Evolutionary conservation across 2,888 invertebrate species (phyloP).

Genomic region (Diplolepis rosae): DNA sequence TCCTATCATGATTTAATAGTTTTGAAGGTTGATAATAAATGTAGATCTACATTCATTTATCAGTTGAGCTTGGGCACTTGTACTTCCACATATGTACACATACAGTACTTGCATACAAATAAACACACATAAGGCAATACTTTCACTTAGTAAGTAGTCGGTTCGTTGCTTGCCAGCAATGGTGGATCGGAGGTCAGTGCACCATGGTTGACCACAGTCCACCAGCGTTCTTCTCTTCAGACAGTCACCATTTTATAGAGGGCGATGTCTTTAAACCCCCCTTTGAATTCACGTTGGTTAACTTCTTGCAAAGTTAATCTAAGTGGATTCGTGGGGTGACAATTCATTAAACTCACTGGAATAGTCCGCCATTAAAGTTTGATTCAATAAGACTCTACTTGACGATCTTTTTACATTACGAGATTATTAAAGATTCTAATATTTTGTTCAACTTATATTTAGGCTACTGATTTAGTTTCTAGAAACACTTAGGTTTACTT

Average conservation of each 20-base stretch:
- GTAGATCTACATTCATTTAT: not conserved
- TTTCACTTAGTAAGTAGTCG: constrained; percentile 63
- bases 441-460: not conserved
- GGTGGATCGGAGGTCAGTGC: constrained; percentile 68
- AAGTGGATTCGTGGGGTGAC: not conserved
- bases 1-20: no score
- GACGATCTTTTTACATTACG: not conserved
- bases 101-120: constrained; percentile 6
- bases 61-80: not conserved
- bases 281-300: not conserved
- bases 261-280: not conserved
- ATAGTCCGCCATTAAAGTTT: not conserved
- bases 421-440: no score
- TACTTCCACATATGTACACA: not conserved
- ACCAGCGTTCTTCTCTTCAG: constrained; percentile 8
- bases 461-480: not conserved
- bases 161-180: constrained; percentile 56
- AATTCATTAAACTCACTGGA: not conserved
- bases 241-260: not conserved
- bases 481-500: no score
- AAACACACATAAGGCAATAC: constrained; percentile 51
- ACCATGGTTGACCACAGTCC: constrained; percentile 44
- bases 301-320: not conserved
- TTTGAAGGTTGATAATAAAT: not conserved
- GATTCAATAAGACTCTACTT: not conserved